Percentiles rank a stretch among this genome's conserved stretches.
phyloP scores from a whole-genome alignment of 2,888 invertebrate species.

The Pocota personata region DNA sequence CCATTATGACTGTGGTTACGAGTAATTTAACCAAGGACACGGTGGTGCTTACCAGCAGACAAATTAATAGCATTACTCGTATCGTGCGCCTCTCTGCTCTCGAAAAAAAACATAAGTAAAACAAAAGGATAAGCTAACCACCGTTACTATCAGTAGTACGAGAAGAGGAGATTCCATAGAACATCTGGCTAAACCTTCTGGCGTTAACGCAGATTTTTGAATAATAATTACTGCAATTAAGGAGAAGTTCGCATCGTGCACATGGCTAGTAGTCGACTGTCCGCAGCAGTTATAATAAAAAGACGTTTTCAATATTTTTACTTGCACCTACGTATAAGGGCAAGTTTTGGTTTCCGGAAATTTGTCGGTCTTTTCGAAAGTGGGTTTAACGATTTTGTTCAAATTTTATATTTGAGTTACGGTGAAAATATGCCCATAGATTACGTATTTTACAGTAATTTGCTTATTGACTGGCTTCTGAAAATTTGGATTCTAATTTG shows the following conservation, averaged over 20 bases:
- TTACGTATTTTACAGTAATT: no score
- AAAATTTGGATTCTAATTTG: no score
- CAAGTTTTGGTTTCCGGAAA: no score
- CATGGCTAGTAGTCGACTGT: not conserved
- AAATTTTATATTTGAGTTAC: no score
- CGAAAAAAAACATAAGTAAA: no score
- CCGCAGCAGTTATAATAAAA: not conserved
- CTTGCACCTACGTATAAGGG: no score
- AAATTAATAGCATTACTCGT: not conserved
- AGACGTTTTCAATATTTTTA: not conserved
- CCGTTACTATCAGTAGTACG: not conserved
- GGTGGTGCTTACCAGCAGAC: constrained; percentile 17
- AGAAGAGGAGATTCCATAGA: not conserved
- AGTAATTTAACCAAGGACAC: constrained; percentile 4
- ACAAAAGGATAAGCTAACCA: not conserved
- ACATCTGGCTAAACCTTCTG: not conserved
- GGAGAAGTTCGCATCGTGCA: not conserved
- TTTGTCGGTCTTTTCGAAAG: no score
- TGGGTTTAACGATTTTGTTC: no score
- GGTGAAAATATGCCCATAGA: no score
- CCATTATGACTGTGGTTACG: constrained; percentile 4
- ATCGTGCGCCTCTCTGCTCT: not conserved
- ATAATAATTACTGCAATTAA: constrained; percentile 21
- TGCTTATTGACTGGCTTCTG: no score
- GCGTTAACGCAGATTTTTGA: not conserved